Evolutionary conservation across 2,888 invertebrate genomes (phyloP), one percentile per base, ranked within the genome.

Genomic region (Cataglyphis cursor): DNA sequence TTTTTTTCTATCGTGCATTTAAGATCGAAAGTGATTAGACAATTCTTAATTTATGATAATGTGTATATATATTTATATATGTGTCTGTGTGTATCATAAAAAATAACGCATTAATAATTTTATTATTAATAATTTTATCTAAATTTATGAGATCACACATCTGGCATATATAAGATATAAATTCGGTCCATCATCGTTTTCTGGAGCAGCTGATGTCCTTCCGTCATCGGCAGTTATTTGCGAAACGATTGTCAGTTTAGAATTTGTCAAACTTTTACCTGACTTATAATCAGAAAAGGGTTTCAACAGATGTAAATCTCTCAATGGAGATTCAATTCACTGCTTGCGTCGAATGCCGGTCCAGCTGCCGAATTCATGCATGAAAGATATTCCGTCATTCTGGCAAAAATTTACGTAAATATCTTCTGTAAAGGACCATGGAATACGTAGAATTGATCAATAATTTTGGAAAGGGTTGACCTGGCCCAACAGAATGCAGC

Each of bases 321-420:
- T 78, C 81, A 70, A 54, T 78, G 54, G 24, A 44, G 66, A 65
- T 44, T 68, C 41, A n/a, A 48, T 70, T 59, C 21, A 28, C 41
- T 31, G 31, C 66, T 65, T 57, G 41, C 62, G 70, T 31, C 72
- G 31, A 51, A 73, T 38, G 24, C 51, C 9, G n/a, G 2, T 31
- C 75, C 82, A 83, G 83, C 86, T 87, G 83, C 44, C 59, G 73
- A 64, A 48, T 24, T 68, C 51, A 21, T 10, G 54, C 51, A 18
- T 18, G 31, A 74, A 51, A 24, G 35, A 73, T 81, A 73, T 89
- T 89, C 87, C 85, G 89, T 89, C 88, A 89, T 84, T 73, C 72
- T 75, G 68, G n/a, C 59, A 68, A 85, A 85, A 85, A 92, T 92
- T 92, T 92, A 84, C 92, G 91, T 88, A 93, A 93, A 93, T 89